A percentile compares a stretch with the other conserved stretches of the same genome.
Evolutionary conservation across 2,888 invertebrate species (phyloP).

Genomic region (Melolontha melolontha): DNA sequence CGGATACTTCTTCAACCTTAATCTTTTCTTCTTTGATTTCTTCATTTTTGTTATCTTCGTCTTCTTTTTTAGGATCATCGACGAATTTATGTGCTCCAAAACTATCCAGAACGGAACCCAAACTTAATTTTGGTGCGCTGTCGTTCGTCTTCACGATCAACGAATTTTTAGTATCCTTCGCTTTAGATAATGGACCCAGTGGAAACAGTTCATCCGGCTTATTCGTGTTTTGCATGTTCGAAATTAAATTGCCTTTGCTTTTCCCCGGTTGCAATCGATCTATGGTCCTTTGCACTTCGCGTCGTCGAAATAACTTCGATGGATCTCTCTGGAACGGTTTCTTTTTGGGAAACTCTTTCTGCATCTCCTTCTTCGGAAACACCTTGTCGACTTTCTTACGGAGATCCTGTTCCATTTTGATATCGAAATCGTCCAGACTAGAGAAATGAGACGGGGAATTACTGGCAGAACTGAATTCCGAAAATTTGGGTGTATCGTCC

Average conservation of each 20-base stretch:
- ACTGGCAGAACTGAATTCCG: conserved; percentile 81
- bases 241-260: conserved; percentile 86
- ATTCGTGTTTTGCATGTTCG: conserved; percentile 72
- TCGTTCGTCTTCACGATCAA: conserved; percentile 73
- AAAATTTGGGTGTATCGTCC: conserved; percentile 83
- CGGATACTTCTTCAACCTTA: conserved; percentile 48
- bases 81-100: conserved; percentile 79
- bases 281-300: conserved; percentile 85
- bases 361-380: conserved; percentile 64
- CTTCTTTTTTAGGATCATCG: conserved; percentile 66
- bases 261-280: conserved; percentile 88
- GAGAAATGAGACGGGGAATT: conserved; percentile 80
- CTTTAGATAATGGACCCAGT: conserved; percentile 69
- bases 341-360: conserved; percentile 60
- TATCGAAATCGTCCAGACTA: conserved; percentile 72
- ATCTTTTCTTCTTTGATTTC: conserved; percentile 41
- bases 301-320: conserved; percentile 66
- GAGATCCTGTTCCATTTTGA: conserved; percentile 44
- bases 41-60: conserved; percentile 58
- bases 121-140: conserved; percentile 82
- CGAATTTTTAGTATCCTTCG: conserved; percentile 70
- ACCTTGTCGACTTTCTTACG: conserved; percentile 57
- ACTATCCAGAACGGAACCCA: conserved; percentile 85
- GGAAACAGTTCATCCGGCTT: conserved; percentile 72
- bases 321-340: conserved; percentile 66